phyloP scores from a whole-genome alignment of 1,140 invertebrate genomes.

The Aphidius ervi region DNA sequence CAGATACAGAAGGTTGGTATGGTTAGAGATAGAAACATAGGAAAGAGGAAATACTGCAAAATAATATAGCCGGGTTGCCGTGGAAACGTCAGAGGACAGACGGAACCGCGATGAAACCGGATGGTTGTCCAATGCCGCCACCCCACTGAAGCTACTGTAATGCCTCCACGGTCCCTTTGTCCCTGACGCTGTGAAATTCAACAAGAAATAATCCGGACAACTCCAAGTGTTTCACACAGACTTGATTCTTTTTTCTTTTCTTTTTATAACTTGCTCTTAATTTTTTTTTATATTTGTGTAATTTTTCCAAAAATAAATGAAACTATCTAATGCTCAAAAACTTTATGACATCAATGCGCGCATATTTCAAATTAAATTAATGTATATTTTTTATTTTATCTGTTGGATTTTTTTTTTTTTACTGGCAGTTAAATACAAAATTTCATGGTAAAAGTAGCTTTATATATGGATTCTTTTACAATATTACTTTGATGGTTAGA shows the following conservation, averaged over 20 bases:
- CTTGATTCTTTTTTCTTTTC: too few species aligned
- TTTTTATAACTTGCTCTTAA: neutral
- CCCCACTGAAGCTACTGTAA: slow-evolving; percentile 8
- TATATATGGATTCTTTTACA: too few species aligned
- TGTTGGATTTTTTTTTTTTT: too few species aligned
- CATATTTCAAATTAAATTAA: too few species aligned
- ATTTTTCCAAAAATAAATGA: too few species aligned
- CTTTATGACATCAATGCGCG: too few species aligned
- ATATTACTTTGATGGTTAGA: too few species aligned
- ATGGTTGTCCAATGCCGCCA: slow-evolving; percentile 43
- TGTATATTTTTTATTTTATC: too few species aligned
- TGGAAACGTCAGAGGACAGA: slow-evolving; percentile 56
- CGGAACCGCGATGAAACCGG: slow-evolving; percentile 54
- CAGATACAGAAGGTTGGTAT: too few species aligned
- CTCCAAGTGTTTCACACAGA: slow-evolving; percentile 10
- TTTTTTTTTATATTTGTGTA: neutral
- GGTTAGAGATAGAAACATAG: too few species aligned
- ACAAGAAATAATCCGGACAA: slow-evolving; percentile 17
- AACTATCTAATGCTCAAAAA: too few species aligned
- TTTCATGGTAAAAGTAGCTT: too few species aligned
- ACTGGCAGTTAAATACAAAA: neutral
- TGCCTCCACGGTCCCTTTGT: slow-evolving; percentile 38
- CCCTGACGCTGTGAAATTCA: slow-evolving; percentile 31
- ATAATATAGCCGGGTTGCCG: slow-evolving; percentile 49
- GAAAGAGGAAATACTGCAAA: slow-evolving; percentile 17